phyloP scores from a whole-genome alignment of 2,888 invertebrate species.

The Tetragonula carbonaria region DNA sequence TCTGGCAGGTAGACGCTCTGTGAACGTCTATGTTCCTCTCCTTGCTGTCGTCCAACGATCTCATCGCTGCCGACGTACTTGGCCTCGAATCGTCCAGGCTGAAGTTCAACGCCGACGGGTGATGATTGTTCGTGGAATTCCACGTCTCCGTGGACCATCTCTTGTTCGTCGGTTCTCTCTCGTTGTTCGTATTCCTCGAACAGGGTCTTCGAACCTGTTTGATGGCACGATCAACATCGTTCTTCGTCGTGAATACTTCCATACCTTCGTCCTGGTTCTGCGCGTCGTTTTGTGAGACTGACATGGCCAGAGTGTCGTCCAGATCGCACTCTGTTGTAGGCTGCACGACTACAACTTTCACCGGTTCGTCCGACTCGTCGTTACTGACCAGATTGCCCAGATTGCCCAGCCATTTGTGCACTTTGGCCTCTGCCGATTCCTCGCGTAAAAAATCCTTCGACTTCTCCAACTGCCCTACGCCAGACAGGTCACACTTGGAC shows the following conservation, averaged over 20 bases:
- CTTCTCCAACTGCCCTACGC: constrained; percentile 7
- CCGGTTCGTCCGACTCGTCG: background rate
- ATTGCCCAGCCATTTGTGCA: constrained; percentile 45
- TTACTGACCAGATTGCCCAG: constrained; percentile 7
- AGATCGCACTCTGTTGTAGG: accelerated
- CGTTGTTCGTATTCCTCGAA: background rate
- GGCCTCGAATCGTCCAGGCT: background rate
- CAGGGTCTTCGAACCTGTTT: background rate
- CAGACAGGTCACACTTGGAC: background rate
- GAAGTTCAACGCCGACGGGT: background rate
- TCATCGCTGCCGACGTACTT: background rate
- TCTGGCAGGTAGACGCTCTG: constrained; percentile 22
- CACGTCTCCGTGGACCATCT: background rate
- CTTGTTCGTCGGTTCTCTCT: background rate
- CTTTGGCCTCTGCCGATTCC: background rate
- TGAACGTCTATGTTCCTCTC: constrained; percentile 4
- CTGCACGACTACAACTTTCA: too few species aligned
- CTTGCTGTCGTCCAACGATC: background rate
- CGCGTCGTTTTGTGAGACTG: background rate
- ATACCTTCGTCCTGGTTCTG: background rate
- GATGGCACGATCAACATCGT: too few species aligned
- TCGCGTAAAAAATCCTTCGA: too few species aligned
- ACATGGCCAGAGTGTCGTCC: constrained; percentile 6
- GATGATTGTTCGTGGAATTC: too few species aligned
- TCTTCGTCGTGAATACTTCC: background rate